Percentiles rank a stretch among this genome's conserved stretches.
phyloP scores from a whole-genome alignment of 1,140 invertebrate species.

The Drosophila mojavensis region DNA sequence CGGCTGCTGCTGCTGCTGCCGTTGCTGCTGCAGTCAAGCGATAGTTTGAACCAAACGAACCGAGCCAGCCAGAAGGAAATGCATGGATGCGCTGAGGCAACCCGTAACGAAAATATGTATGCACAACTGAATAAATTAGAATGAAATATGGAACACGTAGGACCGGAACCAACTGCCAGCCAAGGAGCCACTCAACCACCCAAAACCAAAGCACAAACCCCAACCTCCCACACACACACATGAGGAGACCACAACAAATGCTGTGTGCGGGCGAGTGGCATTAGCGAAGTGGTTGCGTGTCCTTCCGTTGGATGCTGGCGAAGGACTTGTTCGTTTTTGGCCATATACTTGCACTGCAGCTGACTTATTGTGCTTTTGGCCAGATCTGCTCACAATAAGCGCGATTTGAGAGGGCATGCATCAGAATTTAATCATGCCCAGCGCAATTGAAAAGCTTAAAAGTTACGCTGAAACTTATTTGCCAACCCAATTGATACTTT shows the following conservation, averaged over 20 bases:
- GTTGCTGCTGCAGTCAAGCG: constrained; percentile 65
- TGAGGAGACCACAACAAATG: constrained; percentile 69
- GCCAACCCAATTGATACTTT: constrained; percentile 28
- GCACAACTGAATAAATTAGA: constrained; percentile 82
- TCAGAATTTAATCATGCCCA: constrained; percentile 77
- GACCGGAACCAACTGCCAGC: constrained; percentile 30
- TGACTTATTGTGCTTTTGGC: constrained; percentile 68
- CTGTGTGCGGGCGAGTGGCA: constrained; percentile 32
- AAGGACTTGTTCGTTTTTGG: constrained; percentile 11
- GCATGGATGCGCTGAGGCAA: constrained; percentile 79
- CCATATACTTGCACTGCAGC: constrained; percentile 64
- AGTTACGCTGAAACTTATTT: constrained; percentile 49
- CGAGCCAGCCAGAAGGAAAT: constrained; percentile 79
- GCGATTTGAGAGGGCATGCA: constrained; percentile 36
- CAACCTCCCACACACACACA: constrained; percentile 28
- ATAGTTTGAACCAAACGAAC: constrained; percentile 81
- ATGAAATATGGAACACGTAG: constrained; percentile 82
- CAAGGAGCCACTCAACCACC: neutral
- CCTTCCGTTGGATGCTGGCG: constrained; percentile 2
- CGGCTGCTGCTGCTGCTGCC: constrained; percentile 25
- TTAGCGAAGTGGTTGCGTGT: constrained; percentile 21
- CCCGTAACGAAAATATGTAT: constrained; percentile 82
- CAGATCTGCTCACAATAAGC: neutral
- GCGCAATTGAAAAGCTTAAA: constrained; percentile 72
- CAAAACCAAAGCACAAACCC: neutral